These are phyloP conservation scores for Rhinopomastus cyanomelas DNA, from an alignment of 2,113 vertebrate species.

Conservation along the genomic window DNA sequence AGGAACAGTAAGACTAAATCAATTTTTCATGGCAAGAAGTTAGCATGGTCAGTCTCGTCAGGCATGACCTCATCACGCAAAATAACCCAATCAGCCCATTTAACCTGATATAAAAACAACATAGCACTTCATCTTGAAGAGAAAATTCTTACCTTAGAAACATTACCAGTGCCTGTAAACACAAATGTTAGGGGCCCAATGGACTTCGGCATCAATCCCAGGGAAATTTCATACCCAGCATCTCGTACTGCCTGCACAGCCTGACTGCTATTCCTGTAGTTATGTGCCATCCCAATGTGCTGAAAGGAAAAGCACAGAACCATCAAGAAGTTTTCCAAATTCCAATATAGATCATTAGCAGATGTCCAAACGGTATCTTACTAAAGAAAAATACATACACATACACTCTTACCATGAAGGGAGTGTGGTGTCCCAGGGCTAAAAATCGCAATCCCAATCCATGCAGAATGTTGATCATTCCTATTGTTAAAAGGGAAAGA, in stretches of 20 bases:
- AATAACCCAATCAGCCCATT: neutral
- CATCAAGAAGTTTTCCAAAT: neutral
- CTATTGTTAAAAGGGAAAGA: conserved; percentile 66
- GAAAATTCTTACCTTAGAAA: conserved; percentile 87
- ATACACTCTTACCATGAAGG: conserved; percentile 88
- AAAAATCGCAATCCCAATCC: conserved; percentile 93
- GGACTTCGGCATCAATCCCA: conserved; percentile 96
- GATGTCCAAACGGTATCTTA: neutral
- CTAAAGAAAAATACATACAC: neutral
- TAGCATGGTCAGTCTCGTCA: neutral
- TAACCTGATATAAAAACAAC: neutral
- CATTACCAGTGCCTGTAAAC: conserved; percentile 97
- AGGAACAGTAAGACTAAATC: neutral
- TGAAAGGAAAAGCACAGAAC: conserved; percentile 69
- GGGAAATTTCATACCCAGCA: conserved; percentile 96
- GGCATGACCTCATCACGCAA: neutral
- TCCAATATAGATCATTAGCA: neutral
- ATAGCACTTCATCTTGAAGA: neutral
- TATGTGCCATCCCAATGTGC: conserved; percentile 99
- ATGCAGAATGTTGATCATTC: conserved; percentile 98
- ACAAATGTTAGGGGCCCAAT: conserved; percentile 95
- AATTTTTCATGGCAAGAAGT: neutral
- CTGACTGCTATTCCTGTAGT: conserved; percentile 96
- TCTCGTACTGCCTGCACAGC: conserved; percentile 96
- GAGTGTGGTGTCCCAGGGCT: conserved; percentile 94